phyloP scores from a whole-genome alignment of 2,113 vertebrate species.

The Solenodon paradoxus region DNA sequence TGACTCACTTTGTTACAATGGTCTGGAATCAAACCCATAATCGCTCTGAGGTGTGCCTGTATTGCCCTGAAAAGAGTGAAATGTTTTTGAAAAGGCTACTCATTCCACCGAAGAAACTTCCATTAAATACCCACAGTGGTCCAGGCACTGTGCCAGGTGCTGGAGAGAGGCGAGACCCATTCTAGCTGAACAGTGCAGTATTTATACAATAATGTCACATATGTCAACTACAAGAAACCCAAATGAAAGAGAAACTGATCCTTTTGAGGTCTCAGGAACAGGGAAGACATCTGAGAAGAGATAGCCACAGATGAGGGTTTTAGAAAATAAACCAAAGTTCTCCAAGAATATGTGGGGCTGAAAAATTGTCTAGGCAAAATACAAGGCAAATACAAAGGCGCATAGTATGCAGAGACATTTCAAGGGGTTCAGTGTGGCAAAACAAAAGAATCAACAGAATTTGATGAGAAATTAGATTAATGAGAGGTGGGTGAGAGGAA shows the following conservation, averaged over 20 bases:
- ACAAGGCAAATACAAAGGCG: not conserved
- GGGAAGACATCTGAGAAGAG: not conserved
- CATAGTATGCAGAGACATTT: rapidly evolving
- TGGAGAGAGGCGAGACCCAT: not conserved
- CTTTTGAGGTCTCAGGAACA: not conserved
- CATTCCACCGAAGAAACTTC: not conserved
- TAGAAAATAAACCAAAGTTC: not conserved
- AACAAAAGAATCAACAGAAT: not conserved
- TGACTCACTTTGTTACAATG: too few relatives aligned
- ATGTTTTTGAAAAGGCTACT: not conserved
- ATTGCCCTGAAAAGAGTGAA: not conserved
- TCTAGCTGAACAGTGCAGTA: not conserved
- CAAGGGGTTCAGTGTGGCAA: not conserved
- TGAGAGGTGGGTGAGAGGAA: not conserved
- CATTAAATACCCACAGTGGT: not conserved
- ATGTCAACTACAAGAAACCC: not conserved
- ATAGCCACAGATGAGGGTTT: not conserved
- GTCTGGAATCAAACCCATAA: too few relatives aligned
- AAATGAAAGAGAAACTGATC: not conserved
- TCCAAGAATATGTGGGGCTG: not conserved
- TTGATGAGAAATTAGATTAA: not conserved
- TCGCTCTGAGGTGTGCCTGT: not conserved
- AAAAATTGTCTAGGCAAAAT: not conserved
- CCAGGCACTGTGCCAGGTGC: not conserved
- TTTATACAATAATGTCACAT: not conserved